Percentiles rank a stretch among this genome's conserved stretches.
Conservation (phyloP, 2,797 vertebrate species). For the Potorous gilbertii region DNA sequence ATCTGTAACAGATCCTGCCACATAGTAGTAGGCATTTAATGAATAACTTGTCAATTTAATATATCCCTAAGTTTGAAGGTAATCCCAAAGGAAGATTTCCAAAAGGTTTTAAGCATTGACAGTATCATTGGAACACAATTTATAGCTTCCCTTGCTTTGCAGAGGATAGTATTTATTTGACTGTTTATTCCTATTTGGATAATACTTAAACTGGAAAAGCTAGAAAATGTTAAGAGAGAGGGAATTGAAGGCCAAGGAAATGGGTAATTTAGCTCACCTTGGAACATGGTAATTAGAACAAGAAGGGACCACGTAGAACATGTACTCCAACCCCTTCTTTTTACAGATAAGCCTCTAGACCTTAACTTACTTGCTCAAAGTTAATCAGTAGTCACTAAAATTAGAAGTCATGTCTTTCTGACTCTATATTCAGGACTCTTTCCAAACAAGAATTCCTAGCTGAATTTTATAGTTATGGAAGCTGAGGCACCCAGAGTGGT, state of each 20-base stretch:
- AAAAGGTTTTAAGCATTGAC: neutral
- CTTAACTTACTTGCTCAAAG: neutral
- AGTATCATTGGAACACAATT: neutral
- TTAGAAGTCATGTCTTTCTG: neutral
- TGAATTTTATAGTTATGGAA: neutral
- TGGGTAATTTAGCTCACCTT: neutral
- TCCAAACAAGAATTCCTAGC: neutral
- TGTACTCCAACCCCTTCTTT: neutral
- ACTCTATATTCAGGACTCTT: neutral
- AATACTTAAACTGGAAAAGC: neutral
- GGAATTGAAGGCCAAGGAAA: neutral
- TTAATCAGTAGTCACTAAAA: neutral
- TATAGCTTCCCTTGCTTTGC: neutral
- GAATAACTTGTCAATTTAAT: neutral
- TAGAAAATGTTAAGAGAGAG: neutral
- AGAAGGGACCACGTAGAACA: neutral
- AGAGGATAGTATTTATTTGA: neutral
- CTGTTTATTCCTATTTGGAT: neutral
- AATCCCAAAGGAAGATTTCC: neutral
- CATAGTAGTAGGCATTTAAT: neutral
- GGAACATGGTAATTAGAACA: neutral
- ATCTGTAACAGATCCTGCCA: neutral
- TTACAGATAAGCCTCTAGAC: neutral
- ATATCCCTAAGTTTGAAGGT: neutral
- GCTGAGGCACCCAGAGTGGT: neutral